phyloP scores from a whole-genome alignment of 2,888 invertebrate genomes.

The Schizotus pectinicornis region DNA sequence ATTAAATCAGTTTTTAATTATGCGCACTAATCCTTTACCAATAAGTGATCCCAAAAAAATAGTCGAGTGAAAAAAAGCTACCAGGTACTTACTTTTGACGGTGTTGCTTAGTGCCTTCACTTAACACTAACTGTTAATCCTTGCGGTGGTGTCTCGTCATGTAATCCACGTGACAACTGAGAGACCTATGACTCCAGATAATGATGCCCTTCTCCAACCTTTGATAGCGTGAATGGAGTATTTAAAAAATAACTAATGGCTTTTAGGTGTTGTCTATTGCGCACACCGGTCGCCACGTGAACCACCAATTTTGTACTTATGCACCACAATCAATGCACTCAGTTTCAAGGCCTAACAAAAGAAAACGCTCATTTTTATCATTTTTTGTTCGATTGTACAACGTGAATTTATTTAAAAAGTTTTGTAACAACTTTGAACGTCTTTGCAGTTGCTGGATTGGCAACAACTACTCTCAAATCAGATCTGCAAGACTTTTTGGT shows the following conservation, averaged over 20 bases:
- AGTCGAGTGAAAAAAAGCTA: too few species aligned
- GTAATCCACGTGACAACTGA: conserved; percentile 24
- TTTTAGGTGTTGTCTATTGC: conserved; percentile 1
- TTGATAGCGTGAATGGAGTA: conserved; percentile 33
- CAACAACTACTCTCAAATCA: too few species aligned
- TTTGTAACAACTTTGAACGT: too few species aligned
- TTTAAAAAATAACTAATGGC: conserved; percentile 16
- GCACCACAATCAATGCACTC: not conserved
- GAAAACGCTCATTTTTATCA: too few species aligned
- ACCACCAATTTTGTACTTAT: too few species aligned
- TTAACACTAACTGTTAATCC: conserved; percentile 17
- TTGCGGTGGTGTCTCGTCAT: conserved; percentile 18
- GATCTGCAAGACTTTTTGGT: too few species aligned
- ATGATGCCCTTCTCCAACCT: conserved; percentile 38
- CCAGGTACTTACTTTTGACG: conserved; percentile 38
- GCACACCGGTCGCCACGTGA: too few species aligned
- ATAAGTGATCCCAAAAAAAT: not conserved
- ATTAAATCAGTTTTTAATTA: not conserved
- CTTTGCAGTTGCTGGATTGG: too few species aligned
- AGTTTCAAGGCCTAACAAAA: too few species aligned
- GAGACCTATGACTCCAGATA: conserved; percentile 42
- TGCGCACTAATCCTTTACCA: not conserved
- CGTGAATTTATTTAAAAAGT: too few species aligned
- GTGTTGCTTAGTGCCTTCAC: conserved; percentile 17
- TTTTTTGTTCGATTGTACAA: too few species aligned